A percentile compares a stretch with the other conserved stretches of the same genome.
Evolutionary conservation across 2,113 vertebrate species (phyloP).

Genomic region (Lutjanus erythropterus): DNA sequence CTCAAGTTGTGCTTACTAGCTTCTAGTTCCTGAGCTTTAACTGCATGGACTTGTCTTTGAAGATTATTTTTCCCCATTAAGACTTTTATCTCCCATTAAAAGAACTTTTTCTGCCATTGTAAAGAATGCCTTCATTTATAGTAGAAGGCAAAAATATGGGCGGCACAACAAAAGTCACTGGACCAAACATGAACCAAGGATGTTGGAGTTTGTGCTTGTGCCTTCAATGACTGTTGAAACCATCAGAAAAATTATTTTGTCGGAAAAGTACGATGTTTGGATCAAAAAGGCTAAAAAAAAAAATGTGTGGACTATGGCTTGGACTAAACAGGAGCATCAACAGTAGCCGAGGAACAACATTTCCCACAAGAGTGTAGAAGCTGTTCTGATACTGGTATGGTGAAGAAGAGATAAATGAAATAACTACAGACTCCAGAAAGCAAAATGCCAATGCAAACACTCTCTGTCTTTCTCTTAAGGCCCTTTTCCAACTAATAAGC

Average conservation of each 20-base stretch:
- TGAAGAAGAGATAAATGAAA: not conserved
- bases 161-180: not conserved
- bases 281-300: no score
- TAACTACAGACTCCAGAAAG: no score
- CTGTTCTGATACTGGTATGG: constrained; percentile 17
- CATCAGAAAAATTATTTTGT: not conserved
- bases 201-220: not conserved
- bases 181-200: not conserved
- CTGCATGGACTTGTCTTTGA: not conserved
- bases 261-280: not conserved
- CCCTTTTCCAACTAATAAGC: no score
- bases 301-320: not conserved
- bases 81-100: no score
- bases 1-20: not conserved
- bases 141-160: no score
- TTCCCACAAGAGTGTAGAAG: not conserved
- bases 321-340: not conserved
- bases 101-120: not conserved
- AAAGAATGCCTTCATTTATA: not conserved
- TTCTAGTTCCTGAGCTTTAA: not conserved
- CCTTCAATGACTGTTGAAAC: not conserved
- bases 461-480: not conserved
- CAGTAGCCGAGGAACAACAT: not conserved
- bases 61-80: not conserved
- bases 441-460: no score